These are phyloP conservation scores for Dicycla oo DNA, from an alignment of 2,888 invertebrate genomes.

Conservation along the genomic window DNA sequence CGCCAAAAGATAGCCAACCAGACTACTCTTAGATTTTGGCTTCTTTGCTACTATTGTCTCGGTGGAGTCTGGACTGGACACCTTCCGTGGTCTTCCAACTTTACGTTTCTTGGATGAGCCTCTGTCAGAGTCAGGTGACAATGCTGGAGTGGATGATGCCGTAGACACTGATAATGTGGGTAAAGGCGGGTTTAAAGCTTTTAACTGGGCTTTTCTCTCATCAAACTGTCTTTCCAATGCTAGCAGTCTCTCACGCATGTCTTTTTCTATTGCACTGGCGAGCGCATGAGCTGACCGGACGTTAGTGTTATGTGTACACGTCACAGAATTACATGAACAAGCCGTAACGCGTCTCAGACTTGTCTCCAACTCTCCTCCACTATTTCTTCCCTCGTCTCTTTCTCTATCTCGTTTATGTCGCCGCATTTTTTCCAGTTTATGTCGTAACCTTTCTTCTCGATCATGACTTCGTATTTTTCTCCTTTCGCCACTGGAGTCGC, in stretches of 20 bases:
- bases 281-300: slow-evolving; percentile 90
- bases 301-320: slow-evolving; percentile 78
- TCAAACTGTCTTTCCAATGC: slow-evolving; percentile 95
- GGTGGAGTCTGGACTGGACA: slow-evolving; percentile 92
- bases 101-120: slow-evolving; percentile 94
- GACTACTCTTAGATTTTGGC: slow-evolving; percentile 92
- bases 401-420: slow-evolving; percentile 84
- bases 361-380: slow-evolving; percentile 84
- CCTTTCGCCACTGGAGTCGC: slow-evolving; percentile 83
- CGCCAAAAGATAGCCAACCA: slow-evolving; percentile 92
- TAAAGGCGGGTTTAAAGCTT: slow-evolving; percentile 92
- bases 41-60: slow-evolving; percentile 96
- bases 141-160: slow-evolving; percentile 85
- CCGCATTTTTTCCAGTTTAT: slow-evolving; percentile 86
- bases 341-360: slow-evolving; percentile 84
- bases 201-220: slow-evolving; percentile 96
- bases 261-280: slow-evolving; percentile 94
- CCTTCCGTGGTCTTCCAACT: slow-evolving; percentile 95
- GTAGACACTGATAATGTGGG: slow-evolving; percentile 81
- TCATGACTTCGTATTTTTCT: slow-evolving; percentile 83
- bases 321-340: slow-evolving; percentile 78
- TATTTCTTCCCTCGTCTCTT: slow-evolving; percentile 75
- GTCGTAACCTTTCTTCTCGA: slow-evolving; percentile 82
- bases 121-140: slow-evolving; percentile 87
- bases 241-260: slow-evolving; percentile 95